Evolutionary conservation across 2,797 vertebrate genomes (phyloP), one percentile per base, ranked within the genome.

Genomic region (Sternotherus odoratus): DNA sequence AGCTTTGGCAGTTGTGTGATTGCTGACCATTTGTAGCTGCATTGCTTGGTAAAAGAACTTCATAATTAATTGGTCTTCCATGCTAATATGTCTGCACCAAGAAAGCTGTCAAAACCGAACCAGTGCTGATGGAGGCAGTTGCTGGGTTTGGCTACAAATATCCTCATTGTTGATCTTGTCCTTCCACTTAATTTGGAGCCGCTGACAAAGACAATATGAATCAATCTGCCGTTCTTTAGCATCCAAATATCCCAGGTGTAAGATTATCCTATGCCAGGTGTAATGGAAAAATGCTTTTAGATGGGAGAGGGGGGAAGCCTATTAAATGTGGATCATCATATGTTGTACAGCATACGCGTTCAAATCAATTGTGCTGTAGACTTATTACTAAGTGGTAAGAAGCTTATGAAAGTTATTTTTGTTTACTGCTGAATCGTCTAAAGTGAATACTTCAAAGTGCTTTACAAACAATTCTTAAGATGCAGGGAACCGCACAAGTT

Each of bases 401-500:
- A 39, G 36, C 66, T 69, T 23, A 39, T 39, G 21, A 39, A 36
- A 69, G 36, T 69, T 69, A 36, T 66, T 69, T 69, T 23, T 23
- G n/a, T 36, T 69, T 69, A 39, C 36, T 36, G 36, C 36, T 69
- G 66, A 66, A 21, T 69, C 36, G 23, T 36, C 36, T 36, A 69
- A 69, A 66, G n/a, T 36, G 17, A 69, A 39, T 69, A 69, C 36
- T 69, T 69, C 36, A 39, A n/a, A 69, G 36, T 69, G 66, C 19
- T 12, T 39, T 69, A 39, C 21, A 39, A 69, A 69, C 36, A 39
- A 43, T 93, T 93, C 94, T 94, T 93, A 93, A 92, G 92, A 93
- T 92, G 85, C 85, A 95, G 85, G 85, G 77, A 89, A 83, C 79
- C 92, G 79, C 79, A 92, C 85, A 66, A 77, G 77, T 94, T 96